Percentiles rank a stretch among this genome's conserved stretches.
These are phyloP conservation scores for Bubo scandiacus DNA, from an alignment of 2,113 vertebrate species.

Conservation along the genomic window DNA sequence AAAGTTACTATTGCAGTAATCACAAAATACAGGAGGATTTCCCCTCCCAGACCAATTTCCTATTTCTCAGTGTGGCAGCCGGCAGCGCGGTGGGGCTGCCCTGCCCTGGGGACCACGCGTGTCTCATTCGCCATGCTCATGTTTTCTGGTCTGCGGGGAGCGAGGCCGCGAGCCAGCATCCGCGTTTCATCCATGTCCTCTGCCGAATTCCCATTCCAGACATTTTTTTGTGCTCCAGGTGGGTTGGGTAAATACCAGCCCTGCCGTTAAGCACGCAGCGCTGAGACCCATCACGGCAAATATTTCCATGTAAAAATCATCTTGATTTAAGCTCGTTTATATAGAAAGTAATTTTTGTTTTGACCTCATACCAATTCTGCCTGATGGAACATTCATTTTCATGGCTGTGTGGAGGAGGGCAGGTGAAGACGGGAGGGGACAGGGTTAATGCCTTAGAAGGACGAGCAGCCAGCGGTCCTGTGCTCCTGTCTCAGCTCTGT, in stretches of 20 bases:
- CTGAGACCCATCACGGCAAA: not conserved
- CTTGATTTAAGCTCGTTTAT: not conserved
- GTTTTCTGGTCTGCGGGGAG: not conserved
- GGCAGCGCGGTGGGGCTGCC: not conserved
- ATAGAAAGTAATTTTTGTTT: not conserved
- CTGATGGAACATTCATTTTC: too few species aligned
- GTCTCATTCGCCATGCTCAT: accelerated
- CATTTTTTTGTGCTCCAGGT: not conserved
- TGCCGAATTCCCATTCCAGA: not conserved
- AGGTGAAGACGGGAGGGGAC: too few species aligned
- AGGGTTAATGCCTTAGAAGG: not conserved
- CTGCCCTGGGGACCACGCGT: accelerated
- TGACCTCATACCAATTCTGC: not conserved
- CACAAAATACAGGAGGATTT: not conserved
- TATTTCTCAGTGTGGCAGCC: not conserved
- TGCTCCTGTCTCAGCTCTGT: not conserved
- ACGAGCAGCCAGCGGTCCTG: not conserved
- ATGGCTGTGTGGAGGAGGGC: not conserved
- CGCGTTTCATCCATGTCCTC: accelerated
- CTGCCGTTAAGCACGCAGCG: accelerated
- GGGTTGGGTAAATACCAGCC: not conserved
- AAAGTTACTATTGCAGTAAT: not conserved
- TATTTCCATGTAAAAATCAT: not conserved
- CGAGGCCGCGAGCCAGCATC: not conserved
- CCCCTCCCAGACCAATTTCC: not conserved